Evolutionary conservation across 2,113 vertebrate species (phyloP), one percentile per base, ranked within the genome.

Genomic region (Tragulus kanchil): DNA sequence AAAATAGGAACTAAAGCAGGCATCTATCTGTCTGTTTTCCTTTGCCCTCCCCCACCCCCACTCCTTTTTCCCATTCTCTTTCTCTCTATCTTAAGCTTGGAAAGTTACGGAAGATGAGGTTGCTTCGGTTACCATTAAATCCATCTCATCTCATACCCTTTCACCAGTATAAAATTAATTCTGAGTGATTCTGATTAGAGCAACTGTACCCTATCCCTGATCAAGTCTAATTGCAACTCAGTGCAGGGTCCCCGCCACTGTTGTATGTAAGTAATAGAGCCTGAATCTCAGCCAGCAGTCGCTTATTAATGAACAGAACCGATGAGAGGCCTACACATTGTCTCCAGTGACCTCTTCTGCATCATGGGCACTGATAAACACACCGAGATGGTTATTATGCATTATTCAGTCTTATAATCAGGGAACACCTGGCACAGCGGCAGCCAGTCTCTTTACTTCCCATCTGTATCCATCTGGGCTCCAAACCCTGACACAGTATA

Each of bases 381-480:
- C 90, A 94, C 96, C 97, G 96, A 95, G 95, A 97, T 96, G 85
- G 65, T 97, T 97, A 98, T 98, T 98, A 98, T 97, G 97, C 97
- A 98, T 98, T 98, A 98, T 98, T 98, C 97, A 65, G 89, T 97
- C 98, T 97, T 90, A 97, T 97, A 98, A 97, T 98, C 98, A 97
- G 92, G 58, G 95, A 98, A 98, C 98, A 99, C 98, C 98, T 99
- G 98, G 97, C 95, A 50, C 23, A 8, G 61, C 31, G 85, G 98
- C 98, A 87, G 94, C 96, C 96, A 98, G 96, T 87, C 79, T 97
- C 90, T 98, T 98, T 97, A 94, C 88, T 95, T 97, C 91, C 94
- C 94, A 81, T 97, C 95, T 83, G 10, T 96, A 97, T 97, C 98
- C 96, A 96, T 92, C 90, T 90, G 82, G 97, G 97, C 84, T 87